Percentiles rank a stretch among this genome's conserved stretches.
Evolutionary conservation across 2,113 vertebrate species (phyloP).

Genomic region (Elgaria multicarinata): DNA sequence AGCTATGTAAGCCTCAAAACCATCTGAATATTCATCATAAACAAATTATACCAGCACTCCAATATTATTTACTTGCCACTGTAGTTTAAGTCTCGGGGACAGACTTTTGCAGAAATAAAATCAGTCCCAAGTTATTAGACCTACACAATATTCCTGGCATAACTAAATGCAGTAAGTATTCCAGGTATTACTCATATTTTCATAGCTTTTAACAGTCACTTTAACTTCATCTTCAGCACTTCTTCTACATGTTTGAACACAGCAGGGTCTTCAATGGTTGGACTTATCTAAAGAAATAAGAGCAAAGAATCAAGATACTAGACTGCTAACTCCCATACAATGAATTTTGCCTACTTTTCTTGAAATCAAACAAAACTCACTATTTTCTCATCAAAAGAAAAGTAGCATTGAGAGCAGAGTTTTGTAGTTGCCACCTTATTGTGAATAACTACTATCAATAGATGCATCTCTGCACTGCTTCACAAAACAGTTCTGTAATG

Average conservation of each 20-base stretch:
- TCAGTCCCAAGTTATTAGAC: neutral
- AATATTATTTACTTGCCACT: neutral
- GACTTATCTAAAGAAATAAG: conserved; percentile 81
- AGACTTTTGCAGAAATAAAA: conserved; percentile 24
- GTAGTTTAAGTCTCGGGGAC: neutral
- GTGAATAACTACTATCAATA: neutral
- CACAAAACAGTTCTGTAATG: neutral
- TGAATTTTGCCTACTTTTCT: conserved; percentile 23
- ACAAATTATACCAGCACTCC: conserved; percentile 21
- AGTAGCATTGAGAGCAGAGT: neutral
- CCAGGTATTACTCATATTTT: neutral
- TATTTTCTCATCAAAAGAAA: neutral
- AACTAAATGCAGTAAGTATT: conserved; percentile 14
- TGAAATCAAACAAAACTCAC: conserved; percentile 3
- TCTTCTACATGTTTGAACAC: conserved; percentile 89
- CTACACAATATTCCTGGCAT: neutral
- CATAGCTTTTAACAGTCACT: conserved; percentile 28
- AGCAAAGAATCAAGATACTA: neutral
- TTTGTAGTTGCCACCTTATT: neutral
- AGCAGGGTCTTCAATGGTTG: conserved; percentile 92
- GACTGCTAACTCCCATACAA: neutral
- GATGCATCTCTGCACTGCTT: neutral
- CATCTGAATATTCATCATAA: neutral
- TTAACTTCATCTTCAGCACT: conserved; percentile 71
- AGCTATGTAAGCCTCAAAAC: neutral